Evolutionary conservation across 2,113 vertebrate genomes (phyloP).

Genomic region (Cinclus cinclus): DNA sequence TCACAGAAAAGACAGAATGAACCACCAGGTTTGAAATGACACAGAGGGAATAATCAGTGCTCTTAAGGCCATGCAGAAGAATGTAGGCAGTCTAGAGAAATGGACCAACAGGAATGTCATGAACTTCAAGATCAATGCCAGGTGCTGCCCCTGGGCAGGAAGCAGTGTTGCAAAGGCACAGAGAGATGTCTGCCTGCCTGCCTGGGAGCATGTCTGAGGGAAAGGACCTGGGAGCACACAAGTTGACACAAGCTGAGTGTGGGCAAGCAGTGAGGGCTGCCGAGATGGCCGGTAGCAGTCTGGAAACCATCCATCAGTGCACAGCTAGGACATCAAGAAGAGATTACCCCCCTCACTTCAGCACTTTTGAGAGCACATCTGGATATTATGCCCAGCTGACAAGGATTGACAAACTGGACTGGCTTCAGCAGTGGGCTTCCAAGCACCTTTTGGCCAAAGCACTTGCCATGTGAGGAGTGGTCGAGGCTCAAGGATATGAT

Average conservation of each 20-base stretch:
- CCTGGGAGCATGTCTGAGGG: background rate
- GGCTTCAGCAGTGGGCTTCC: background rate
- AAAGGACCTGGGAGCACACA: background rate
- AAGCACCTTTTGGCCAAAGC: background rate
- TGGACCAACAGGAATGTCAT: background rate
- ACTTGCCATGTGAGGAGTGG: background rate
- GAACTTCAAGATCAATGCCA: background rate
- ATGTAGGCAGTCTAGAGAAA: background rate
- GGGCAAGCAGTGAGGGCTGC: background rate
- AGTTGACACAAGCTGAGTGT: background rate
- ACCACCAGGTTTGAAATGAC: background rate
- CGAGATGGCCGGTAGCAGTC: fast-evolving
- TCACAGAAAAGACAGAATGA: background rate
- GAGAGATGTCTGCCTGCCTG: fast-evolving
- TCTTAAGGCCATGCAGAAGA: background rate
- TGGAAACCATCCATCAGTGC: background rate
- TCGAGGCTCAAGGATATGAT: background rate
- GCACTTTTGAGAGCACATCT: background rate
- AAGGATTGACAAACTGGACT: background rate
- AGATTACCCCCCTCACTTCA: background rate
- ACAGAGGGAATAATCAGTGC: background rate
- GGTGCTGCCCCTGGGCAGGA: background rate
- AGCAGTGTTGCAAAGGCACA: background rate
- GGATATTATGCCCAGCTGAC: background rate
- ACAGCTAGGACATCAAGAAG: background rate